Evolutionary conservation across 2,113 vertebrate species (phyloP).

Genomic region (Micronisus gabar): DNA sequence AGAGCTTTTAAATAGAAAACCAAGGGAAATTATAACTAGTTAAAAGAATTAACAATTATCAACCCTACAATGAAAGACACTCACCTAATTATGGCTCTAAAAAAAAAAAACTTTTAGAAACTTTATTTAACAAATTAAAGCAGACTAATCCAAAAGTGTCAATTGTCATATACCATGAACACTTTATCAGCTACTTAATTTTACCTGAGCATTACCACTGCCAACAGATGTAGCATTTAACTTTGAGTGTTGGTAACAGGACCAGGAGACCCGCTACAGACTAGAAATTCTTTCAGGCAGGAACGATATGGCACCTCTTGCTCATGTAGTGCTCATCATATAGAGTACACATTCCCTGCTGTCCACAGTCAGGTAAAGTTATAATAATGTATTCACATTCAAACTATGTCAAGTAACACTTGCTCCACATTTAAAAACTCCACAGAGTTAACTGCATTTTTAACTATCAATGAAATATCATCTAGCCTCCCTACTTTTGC

Average conservation of each 20-base stretch:
- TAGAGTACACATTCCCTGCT: neutral
- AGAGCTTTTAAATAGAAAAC: neutral
- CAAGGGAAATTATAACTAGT: neutral
- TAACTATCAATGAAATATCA: neutral
- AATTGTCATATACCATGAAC: neutral
- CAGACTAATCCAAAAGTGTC: neutral
- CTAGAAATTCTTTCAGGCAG: neutral
- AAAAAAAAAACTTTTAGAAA: neutral
- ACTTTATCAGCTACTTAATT: neutral
- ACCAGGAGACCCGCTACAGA: neutral
- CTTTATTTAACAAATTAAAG: neutral
- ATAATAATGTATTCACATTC: neutral
- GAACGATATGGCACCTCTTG: neutral
- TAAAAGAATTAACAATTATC: neutral
- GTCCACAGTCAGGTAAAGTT: neutral
- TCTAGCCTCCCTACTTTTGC: neutral
- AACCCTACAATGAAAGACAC: neutral
- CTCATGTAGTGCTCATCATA: neutral
- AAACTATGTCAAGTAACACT: neutral
- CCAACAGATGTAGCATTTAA: neutral
- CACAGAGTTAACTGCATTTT: neutral
- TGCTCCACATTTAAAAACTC: neutral
- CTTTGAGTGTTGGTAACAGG: neutral
- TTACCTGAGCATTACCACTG: neutral
- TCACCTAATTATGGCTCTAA: neutral